Evolutionary conservation across 2,113 vertebrate genomes (phyloP), one percentile per base, ranked within the genome.

Genomic region (Epinephelus moara): DNA sequence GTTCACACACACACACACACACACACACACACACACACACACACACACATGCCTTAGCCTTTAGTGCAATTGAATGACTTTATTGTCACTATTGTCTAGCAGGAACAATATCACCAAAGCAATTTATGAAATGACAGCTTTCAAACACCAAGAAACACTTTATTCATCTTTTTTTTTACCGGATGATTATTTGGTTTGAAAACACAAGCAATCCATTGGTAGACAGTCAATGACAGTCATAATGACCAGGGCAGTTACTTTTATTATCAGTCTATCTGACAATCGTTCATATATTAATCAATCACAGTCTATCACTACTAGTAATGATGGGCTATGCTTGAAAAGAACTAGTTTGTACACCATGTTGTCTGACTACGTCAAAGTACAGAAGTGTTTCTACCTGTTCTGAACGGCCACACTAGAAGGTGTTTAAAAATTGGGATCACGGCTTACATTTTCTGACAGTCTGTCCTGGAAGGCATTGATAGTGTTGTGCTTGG

Each of bases 41-140:
- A 66, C 89, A 85, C n/a, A 71, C 78, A 57, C 78, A 66, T 72
- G 62, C 72, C 75, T 78, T 63, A 75, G 83, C 75, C 80, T 86
- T 84, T 69, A 78, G 63, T 84, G 82, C 79, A 78, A 19, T 45
- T 88, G 77, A 92, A 61, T 80, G 81, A 86, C 89, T 88, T 89
- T 40, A 89, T 91, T 93, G 87, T 92, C 82, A 85, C 81, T 80
- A 77, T 87, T 91, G 91, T 91, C 82, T 87, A 68, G 47, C 84
- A 69, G 72, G 61, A 82, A 82, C 83, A 88, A 71, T 75, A 63
- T 84, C 79, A 67, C 42, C 59, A 75, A 77, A 84, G 82, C 74
- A 62, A 72, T 85, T 86, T 70, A 47, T 73, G 27, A 85, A 79
- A 80, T 86, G 81, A 88, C 87, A 76, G 85, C 82, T 90, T 89